phyloP scores from a whole-genome alignment of 2,888 invertebrate genomes.

The Parnassius apollo region DNA sequence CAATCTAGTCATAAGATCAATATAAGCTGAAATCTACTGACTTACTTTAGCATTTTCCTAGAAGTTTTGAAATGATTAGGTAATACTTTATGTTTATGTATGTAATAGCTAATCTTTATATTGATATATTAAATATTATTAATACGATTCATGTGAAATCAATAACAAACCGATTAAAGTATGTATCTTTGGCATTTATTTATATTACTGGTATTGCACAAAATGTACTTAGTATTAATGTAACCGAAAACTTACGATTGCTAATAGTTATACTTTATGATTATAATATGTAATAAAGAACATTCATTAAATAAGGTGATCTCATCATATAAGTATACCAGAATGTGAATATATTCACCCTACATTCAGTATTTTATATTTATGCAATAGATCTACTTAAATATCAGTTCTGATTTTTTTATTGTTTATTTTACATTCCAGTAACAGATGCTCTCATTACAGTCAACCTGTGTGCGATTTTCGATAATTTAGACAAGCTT shows the following conservation, averaged over 20 bases:
- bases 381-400: slow-evolving; percentile 45
- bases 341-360: slow-evolving; percentile 43
- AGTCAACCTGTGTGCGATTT: slow-evolving; percentile 56
- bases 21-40: slow-evolving; percentile 70
- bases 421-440: slow-evolving; percentile 69
- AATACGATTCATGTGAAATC: slow-evolving; percentile 48
- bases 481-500: slow-evolving; percentile 63
- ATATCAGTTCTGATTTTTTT: slow-evolving; percentile 48
- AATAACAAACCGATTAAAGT: slow-evolving; percentile 56
- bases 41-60: slow-evolving; percentile 59
- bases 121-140: slow-evolving; percentile 48
- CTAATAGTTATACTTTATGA: slow-evolving; percentile 43
- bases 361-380: slow-evolving; percentile 52
- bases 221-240: slow-evolving; percentile 74
- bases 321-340: slow-evolving; percentile 67
- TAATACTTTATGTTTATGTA: slow-evolving; percentile 46
- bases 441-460: slow-evolving; percentile 54
- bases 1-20: slow-evolving; percentile 82
- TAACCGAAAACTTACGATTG: slow-evolving; percentile 50
- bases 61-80: slow-evolving; percentile 64
- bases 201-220: slow-evolving; percentile 72
- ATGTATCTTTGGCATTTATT: slow-evolving; percentile 65
- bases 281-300: slow-evolving; percentile 51
- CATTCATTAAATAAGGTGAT: slow-evolving; percentile 66
- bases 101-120: slow-evolving; percentile 49